Evolutionary conservation across 2,797 vertebrate genomes (phyloP), one percentile per base, ranked within the genome.

Genomic region (Chaetophractus vellerosus): DNA sequence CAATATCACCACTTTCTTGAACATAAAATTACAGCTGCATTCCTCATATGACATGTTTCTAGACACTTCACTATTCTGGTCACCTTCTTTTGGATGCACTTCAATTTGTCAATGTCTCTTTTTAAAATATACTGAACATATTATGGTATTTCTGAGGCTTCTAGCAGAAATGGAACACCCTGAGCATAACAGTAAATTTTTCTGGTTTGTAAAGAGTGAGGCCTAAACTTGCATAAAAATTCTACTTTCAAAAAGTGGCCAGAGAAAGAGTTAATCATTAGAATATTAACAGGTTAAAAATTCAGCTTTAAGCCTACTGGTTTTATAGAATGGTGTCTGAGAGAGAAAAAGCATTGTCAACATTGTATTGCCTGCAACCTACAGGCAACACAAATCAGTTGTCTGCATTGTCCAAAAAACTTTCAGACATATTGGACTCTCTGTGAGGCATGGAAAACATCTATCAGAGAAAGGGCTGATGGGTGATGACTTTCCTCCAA

Each of bases 91-190:
- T 26, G 12, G 36, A 89, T 81, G 31, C 4, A 68, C 28, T 90
- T 95, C 69, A 76, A 84, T 81, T 93, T 96, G 61, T 81, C 78
- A 91, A 41, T 74, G 57, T 90, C n/a, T 79, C n/a, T 16, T 95
- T 93, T 94, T 61, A 93, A 91, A 96, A 84, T 85, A 76, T 74
- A 91, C 31, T 9, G 61, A 48, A 90, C 4, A 61, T 52, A 21
- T 9, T n/a, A 41, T 83, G 71, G 82, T 68, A 91, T 93, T 91
- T 89, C 55, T 96, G 88, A 84, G 61, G n/a, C 19, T 91, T 80
- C 50, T 26, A 74, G 45, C 28, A 85, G 88, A 96, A 89, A 78
- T 31, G 14, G 59, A 80, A 83, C 5, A 66, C 5, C 9, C 48
- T 92, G 57, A 72, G n/a, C 95, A 76, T 28, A 90, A 74, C n/a